Evolutionary conservation across 2,113 vertebrate species (phyloP).

Genomic region (Stegostoma tigrinum): DNA sequence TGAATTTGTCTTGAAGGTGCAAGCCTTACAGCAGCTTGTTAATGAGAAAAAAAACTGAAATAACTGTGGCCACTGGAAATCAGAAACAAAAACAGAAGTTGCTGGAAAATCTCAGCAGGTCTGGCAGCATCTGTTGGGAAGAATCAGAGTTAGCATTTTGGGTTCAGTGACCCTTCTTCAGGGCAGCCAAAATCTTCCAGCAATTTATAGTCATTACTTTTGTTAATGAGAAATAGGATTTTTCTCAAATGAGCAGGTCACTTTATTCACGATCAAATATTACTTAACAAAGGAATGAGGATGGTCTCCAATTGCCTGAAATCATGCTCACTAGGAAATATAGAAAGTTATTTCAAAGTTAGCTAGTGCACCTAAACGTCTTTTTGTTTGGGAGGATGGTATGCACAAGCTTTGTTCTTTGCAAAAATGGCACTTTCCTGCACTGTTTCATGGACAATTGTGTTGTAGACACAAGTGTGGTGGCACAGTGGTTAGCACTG

Average conservation of each 20-base stretch:
- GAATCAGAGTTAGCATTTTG: too few relatives aligned
- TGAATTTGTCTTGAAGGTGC: background rate
- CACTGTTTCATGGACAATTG: background rate
- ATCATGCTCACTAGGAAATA: background rate
- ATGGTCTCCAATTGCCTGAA: background rate
- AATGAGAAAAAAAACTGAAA: too few relatives aligned
- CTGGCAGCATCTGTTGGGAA: too few relatives aligned
- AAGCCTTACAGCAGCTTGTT: background rate
- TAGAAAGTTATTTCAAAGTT: background rate
- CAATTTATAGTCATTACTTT: too few relatives aligned
- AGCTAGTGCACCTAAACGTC: rapidly evolving
- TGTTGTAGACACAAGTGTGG: background rate
- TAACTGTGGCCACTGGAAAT: too few relatives aligned
- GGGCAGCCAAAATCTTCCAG: too few relatives aligned
- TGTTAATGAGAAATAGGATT: background rate
- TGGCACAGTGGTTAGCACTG: too few relatives aligned
- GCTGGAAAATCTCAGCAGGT: too few relatives aligned
- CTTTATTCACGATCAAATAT: background rate
- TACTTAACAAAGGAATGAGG: background rate
- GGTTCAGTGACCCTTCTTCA: too few relatives aligned
- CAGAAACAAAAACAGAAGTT: too few relatives aligned
- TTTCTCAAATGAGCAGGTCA: too few relatives aligned
- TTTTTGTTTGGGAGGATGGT: background rate
- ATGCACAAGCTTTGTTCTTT: background rate
- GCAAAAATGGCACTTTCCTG: background rate